phyloP scores from a whole-genome alignment of 2,888 invertebrate genomes.

The Embidobia sp. region DNA sequence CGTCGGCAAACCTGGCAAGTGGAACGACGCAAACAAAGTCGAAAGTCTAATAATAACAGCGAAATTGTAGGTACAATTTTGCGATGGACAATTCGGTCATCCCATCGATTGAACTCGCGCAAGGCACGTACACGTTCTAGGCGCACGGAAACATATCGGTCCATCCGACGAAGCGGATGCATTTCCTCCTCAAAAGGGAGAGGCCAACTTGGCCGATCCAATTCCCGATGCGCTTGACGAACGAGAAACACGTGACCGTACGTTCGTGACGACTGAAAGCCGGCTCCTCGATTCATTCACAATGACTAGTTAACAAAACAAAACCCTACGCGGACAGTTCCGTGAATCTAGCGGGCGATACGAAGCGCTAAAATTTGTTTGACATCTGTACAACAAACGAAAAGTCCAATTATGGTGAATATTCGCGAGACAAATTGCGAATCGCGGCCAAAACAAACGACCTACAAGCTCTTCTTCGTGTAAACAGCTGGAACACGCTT shows the following conservation, averaged over 20 bases:
- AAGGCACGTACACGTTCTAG: slow-evolving; percentile 30
- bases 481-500: slow-evolving; percentile 15
- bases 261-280: slow-evolving; percentile 38
- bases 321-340: slow-evolving; percentile 28
- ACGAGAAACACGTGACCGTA: slow-evolving; percentile 47
- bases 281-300: slow-evolving; percentile 27
- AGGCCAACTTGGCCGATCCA: slow-evolving; percentile 55
- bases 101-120: slow-evolving; percentile 6
- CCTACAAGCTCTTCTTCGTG: neutral
- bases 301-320: slow-evolving; percentile 55
- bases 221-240: slow-evolving; percentile 55
- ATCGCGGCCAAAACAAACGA: slow-evolving; percentile 17
- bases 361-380: slow-evolving; percentile 41
- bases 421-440: slow-evolving; percentile 34
- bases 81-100: slow-evolving; percentile 5
- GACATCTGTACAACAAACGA: slow-evolving; percentile 40
- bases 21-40: no score
- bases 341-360: slow-evolving; percentile 30
- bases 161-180: slow-evolving; percentile 51
- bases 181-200: slow-evolving; percentile 50
- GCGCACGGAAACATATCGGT: slow-evolving; percentile 46
- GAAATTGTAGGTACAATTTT: slow-evolving; percentile 2
- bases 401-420: slow-evolving; percentile 50
- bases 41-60: neutral
- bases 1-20: no score